Evolutionary conservation across 1,140 invertebrate genomes (phyloP), one percentile per base, ranked within the genome.

Genomic region (Megalopta genalis): DNA sequence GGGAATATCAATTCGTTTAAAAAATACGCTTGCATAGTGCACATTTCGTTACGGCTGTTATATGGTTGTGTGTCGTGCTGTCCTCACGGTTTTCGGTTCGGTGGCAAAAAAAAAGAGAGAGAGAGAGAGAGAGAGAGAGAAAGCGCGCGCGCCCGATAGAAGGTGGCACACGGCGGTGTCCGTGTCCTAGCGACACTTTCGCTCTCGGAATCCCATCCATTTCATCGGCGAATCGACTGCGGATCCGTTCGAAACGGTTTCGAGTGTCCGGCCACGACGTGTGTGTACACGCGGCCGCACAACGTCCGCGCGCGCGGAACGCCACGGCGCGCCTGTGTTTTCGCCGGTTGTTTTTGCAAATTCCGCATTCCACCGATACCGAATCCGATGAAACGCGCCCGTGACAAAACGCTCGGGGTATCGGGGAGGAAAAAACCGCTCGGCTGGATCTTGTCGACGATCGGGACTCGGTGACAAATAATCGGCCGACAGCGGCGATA

Each of bases 151-250:
- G 2, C 0, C 2, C 2, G 49, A 75, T 10, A 54, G 54, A 62
- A 42, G 49, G 63, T 21, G 14, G 42, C 32, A 14, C 14, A 14
- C 14, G 72, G 49, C 18, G 14, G n/a, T 57, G 37, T 23, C 25
- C 14, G 37, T 65, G 37, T 78, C 23, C 46, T 21, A 57, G 21
- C 49, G 23, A 63, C 79, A 81, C 74, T 77, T 77, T 81, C 66
- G 37, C 79, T 69, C 73, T 77, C 73, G 67, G 70, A 70, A 70
- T 81, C 66, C 79, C 74, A 77, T 81, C 59, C 74, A 39, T 81
- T 81, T 81, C 59, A 39, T 49, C 64, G 46, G 39, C 37, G 64
- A 68, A 76, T 75, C 52, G 63, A 76, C 78, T 64, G 68, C 60
- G 32, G 68, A 72, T 71, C 67, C 76, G 68, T 57, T 21, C 76